Evolutionary conservation across 2,113 vertebrate genomes (phyloP), one percentile per base, ranked within the genome.

Genomic region (Orcinus orca): DNA sequence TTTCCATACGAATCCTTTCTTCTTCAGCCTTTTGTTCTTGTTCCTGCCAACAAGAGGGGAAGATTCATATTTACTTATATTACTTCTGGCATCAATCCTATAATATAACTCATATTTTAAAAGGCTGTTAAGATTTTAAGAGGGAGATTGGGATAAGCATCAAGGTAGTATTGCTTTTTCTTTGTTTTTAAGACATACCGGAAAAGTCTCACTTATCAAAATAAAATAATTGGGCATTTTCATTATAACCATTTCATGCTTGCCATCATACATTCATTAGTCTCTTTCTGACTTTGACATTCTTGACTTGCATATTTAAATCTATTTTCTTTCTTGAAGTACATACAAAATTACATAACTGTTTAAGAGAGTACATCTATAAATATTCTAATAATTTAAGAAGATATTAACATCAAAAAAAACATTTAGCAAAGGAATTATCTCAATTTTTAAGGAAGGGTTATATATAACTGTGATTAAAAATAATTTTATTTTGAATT

Each of bases 21-120:
- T 99, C 99, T 97, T 99, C 99, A 2, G 99, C 99, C 95, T 99
- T 99, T 97, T 99, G 99, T 97, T 99, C 99, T 97, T 99, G 99
- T 58, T 99, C 99, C 99, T 99, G 97, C 93, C n/a, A 98, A 98
- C 2, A 77, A 96, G 17, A 97, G 68, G 92, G 3, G 20, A 71
- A 96, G 6, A 70, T 0, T 8, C 77, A n/a, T 79, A 36, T 93
- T 93, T 92, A 82, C 13, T 93, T 71, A 77, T 1, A 63, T 47
- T 67, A 94, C 88, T 14, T 93, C 25, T 67, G 44, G 8, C 3
- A 1, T 44, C 71, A 87, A 76, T 50, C 76, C 76, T 96, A 65
- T 87, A 44, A 33, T 12, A 50, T 58, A 90, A 18, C 13, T 65
- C 50, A 65, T 63, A 41, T 77, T 84, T 63, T 50, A 95, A 90